Evolutionary conservation across 2,888 invertebrate species (phyloP).

Genomic region (Harpalus rufipes): DNA sequence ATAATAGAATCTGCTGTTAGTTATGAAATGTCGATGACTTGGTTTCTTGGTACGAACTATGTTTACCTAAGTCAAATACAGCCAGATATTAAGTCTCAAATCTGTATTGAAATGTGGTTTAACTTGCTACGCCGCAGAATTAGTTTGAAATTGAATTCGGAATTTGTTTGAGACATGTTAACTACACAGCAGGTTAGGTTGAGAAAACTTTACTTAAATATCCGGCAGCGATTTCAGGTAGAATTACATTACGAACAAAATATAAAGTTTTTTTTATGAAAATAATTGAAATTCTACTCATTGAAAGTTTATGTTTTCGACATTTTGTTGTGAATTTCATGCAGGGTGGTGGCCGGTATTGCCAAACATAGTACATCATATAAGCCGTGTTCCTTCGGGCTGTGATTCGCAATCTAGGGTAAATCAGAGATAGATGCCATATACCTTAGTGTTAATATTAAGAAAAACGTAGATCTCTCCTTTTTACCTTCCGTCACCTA

Average conservation of each 20-base stretch:
- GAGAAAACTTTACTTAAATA: conserved; percentile 43
- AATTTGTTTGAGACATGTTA: conserved; percentile 39
- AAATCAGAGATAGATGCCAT: too few relatives aligned
- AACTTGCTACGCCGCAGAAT: conserved; percentile 42
- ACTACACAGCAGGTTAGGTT: conserved; percentile 11
- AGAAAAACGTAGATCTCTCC: too few relatives aligned
- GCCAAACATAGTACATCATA: too few relatives aligned
- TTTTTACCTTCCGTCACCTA: too few relatives aligned
- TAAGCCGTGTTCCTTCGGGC: too few relatives aligned
- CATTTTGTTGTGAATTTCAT: too few relatives aligned
- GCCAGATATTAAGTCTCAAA: conserved; percentile 32
- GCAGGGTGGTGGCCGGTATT: too few relatives aligned
- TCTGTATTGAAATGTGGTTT: conserved; percentile 31
- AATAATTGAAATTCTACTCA: too few relatives aligned
- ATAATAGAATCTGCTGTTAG: conserved; percentile 29
- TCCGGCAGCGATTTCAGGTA: not conserved
- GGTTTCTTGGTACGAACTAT: not conserved
- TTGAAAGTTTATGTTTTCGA: too few relatives aligned
- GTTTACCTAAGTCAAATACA: conserved; percentile 31
- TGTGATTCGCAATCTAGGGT: too few relatives aligned
- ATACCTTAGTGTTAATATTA: too few relatives aligned
- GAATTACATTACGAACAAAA: not conserved
- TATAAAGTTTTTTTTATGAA: not conserved
- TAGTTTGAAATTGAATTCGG: conserved; percentile 44
- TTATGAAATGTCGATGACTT: conserved; percentile 29